Percentiles rank a stretch among this genome's conserved stretches.
phyloP scores from a whole-genome alignment of 1,140 invertebrate genomes.

The Penaeus vannamei region DNA sequence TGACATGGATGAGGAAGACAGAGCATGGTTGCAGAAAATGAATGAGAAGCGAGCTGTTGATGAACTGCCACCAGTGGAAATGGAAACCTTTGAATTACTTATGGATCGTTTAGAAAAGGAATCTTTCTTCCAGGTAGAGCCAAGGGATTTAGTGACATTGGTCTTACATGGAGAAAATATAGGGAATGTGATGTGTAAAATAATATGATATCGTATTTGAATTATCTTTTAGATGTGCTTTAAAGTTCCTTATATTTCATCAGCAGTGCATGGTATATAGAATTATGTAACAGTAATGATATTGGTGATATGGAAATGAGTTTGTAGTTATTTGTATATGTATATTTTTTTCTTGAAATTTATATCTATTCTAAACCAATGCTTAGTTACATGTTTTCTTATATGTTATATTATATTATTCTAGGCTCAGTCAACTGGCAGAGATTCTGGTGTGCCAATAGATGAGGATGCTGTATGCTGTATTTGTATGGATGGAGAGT shows the following conservation, averaged over 20 bases:
- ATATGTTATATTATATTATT: too few species aligned
- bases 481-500: conserved; percentile 92
- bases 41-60: conserved; percentile 84
- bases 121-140: conserved; percentile 89
- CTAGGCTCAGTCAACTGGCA: conserved; percentile 78
- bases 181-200: too few species aligned
- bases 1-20: conserved; percentile 98
- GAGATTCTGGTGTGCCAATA: conserved; percentile 80
- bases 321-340: neutral
- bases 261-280: neutral
- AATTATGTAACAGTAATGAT: neutral
- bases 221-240: neutral
- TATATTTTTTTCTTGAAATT: neutral
- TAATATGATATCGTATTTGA: neutral
- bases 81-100: conserved; percentile 91
- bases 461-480: conserved; percentile 99
- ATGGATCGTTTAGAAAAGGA: conserved; percentile 99
- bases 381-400: conserved; percentile 70
- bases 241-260: neutral
- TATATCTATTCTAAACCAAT: neutral
- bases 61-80: conserved; percentile 80
- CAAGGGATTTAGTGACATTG: conserved; percentile 4
- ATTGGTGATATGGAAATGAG: neutral
- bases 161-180: neutral
- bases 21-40: conserved; percentile 90